Conservation (phyloP, 2,113 vertebrate species). For the Salvator merianae region DNA sequence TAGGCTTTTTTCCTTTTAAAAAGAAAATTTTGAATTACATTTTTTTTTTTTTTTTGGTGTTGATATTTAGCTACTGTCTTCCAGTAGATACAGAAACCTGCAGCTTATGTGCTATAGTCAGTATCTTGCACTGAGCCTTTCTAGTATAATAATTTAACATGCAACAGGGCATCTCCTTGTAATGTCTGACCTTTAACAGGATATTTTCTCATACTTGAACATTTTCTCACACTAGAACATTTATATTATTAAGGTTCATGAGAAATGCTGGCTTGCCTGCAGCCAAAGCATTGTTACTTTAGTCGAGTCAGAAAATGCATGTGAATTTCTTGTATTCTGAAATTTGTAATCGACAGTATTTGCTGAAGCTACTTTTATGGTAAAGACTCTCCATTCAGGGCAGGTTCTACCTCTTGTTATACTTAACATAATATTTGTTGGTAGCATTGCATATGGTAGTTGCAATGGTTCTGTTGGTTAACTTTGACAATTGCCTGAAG, state of each 20-base stretch:
- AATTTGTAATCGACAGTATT: neutral
- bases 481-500: neutral
- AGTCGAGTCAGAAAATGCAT: neutral
- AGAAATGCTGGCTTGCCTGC: neutral
- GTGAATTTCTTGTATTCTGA: neutral
- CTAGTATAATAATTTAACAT: conserved; percentile 24
- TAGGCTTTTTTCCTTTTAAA: no score
- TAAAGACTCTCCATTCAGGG: neutral
- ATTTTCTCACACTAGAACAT: neutral
- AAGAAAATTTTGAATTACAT: no score
- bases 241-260: neutral
- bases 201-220: neutral
- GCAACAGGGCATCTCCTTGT: neutral
- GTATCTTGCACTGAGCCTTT: conserved; percentile 23
- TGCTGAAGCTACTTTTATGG: neutral
- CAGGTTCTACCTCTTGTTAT: neutral
- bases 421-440: neutral
- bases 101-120: neutral
- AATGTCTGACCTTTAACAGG: no score
- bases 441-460: neutral
- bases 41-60: no score
- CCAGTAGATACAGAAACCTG: conserved; percentile 4
- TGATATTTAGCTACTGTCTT: neutral
- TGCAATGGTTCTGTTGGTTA: neutral
- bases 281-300: neutral